Conservation (phyloP, 2,113 vertebrate genomes). For the Channa argus region DNA sequence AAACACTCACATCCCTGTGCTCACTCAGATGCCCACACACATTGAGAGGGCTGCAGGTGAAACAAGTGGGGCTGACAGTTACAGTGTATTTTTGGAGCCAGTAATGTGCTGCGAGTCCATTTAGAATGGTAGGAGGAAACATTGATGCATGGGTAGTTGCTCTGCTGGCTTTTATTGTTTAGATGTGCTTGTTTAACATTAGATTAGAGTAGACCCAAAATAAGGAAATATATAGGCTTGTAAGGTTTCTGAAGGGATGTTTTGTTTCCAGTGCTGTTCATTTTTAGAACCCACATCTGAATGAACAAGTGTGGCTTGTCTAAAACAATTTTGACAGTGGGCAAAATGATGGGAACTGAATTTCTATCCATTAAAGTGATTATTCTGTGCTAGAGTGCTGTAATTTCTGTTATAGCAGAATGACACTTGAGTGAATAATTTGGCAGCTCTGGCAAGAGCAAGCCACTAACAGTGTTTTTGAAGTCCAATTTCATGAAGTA, state of each 20-base stretch:
- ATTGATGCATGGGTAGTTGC: not conserved
- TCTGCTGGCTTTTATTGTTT: constrained; percentile 2
- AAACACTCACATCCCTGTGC: constrained; percentile 39
- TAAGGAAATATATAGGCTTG: not conserved
- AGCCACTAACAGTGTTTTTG: not conserved
- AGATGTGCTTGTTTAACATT: not conserved
- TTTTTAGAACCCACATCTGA: not conserved
- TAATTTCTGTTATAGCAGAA: not conserved
- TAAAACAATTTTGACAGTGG: not conserved
- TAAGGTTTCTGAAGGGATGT: not conserved
- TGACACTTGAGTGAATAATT: not conserved
- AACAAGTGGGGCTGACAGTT: constrained; percentile 56
- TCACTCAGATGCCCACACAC: constrained; percentile 50
- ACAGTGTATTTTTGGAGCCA: constrained; percentile 51
- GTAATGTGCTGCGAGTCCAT: constrained; percentile 37
- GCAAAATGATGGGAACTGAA: not conserved
- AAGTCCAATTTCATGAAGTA: constrained; percentile 31
- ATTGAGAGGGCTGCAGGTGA: constrained; percentile 44
- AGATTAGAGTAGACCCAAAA: not conserved
- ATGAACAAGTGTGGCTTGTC: not conserved
- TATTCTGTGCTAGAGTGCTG: constrained; percentile 1
- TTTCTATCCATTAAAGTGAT: constrained; percentile 1
- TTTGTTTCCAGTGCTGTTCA: not conserved
- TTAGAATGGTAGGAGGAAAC: constrained; percentile 27
- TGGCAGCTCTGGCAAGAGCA: constrained; percentile 8